phyloP scores from a whole-genome alignment of 1,140 invertebrate genomes.

The Cataglyphis hispanica region DNA sequence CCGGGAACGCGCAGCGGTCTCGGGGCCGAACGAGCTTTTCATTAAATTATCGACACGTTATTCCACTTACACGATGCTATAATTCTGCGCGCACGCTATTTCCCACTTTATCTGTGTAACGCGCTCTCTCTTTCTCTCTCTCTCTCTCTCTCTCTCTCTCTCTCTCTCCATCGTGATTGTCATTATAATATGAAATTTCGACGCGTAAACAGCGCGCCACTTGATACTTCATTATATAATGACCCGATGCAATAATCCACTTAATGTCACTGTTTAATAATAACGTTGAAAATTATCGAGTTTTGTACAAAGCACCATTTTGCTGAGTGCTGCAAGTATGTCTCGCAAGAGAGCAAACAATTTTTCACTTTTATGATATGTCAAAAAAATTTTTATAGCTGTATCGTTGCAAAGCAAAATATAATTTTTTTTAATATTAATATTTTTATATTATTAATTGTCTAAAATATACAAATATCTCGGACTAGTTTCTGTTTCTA shows the following conservation, averaged over 20 bases:
- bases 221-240: slow-evolving; percentile 65
- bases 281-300: slow-evolving; percentile 51
- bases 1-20: slow-evolving; percentile 23
- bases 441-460: background rate
- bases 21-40: slow-evolving; percentile 46
- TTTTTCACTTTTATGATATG: background rate
- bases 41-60: slow-evolving; percentile 63
- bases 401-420: background rate
- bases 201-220: slow-evolving; percentile 60
- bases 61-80: slow-evolving; percentile 55
- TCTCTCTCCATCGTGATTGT: slow-evolving; percentile 55
- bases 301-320: slow-evolving; percentile 52
- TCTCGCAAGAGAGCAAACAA: slow-evolving; percentile 39
- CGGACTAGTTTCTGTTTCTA: background rate
- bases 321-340: background rate
- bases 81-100: slow-evolving; percentile 10
- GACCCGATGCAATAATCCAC: slow-evolving; percentile 59
- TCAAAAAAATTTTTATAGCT: background rate
- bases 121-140: background rate
- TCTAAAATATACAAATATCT: background rate
- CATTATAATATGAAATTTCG: slow-evolving; percentile 64
- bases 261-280: slow-evolving; percentile 61
- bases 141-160: background rate
- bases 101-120: slow-evolving; percentile 50
- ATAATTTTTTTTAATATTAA: background rate